phyloP scores from a whole-genome alignment of 2,113 vertebrate genomes.

The Eulemur macaco region DNA sequence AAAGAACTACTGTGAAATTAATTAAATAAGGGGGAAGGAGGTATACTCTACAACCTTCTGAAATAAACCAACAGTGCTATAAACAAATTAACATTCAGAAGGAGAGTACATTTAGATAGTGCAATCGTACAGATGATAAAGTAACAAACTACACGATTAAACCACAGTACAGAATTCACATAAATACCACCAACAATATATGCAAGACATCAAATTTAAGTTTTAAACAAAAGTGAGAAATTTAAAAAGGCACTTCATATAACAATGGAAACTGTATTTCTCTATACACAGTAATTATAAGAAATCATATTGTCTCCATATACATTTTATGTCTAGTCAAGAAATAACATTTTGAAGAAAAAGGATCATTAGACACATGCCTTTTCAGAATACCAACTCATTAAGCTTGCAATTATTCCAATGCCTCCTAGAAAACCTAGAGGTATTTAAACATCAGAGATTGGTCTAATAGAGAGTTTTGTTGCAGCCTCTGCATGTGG shows the following conservation, averaged over 20 bases:
- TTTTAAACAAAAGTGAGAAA: constrained; percentile 70
- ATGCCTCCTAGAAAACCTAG: constrained; percentile 45
- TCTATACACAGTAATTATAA: constrained; percentile 53
- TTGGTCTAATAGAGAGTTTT: constrained; percentile 33
- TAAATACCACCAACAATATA: constrained; percentile 68
- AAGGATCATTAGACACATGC: constrained; percentile 41
- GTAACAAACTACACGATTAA: constrained; percentile 56
- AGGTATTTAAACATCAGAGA: not conserved
- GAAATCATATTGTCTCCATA: constrained; percentile 57
- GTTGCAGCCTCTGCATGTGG: not conserved
- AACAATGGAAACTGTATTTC: constrained; percentile 68
- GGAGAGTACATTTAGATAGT: constrained; percentile 72
- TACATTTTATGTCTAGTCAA: constrained; percentile 56
- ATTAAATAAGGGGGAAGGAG: constrained; percentile 50
- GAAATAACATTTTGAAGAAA: constrained; percentile 62
- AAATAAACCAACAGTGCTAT: constrained; percentile 64
- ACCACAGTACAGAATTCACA: constrained; percentile 55
- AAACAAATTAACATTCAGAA: constrained; percentile 68
- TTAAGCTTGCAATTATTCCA: constrained; percentile 23
- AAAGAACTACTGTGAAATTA: constrained; percentile 26
- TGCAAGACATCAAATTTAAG: constrained; percentile 56
- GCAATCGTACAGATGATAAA: constrained; percentile 65
- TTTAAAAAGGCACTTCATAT: constrained; percentile 79
- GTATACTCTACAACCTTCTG: constrained; percentile 63
- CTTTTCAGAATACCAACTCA: constrained; percentile 63